Evolutionary conservation across 2,888 invertebrate species (phyloP), one percentile per base, ranked within the genome.

Genomic region (Synanthedon tipuliformis): DNA sequence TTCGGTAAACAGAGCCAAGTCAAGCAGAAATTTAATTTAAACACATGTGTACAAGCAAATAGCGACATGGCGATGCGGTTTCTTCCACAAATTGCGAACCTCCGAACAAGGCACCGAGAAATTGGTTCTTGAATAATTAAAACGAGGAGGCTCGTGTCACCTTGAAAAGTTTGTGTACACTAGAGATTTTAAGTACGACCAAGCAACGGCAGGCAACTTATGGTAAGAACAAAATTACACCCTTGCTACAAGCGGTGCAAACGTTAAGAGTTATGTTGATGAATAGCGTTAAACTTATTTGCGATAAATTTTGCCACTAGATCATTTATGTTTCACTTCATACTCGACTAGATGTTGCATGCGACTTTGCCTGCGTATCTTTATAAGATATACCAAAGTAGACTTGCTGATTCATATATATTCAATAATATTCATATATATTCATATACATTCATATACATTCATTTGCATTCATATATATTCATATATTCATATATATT

Each of bases 41-140:
- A 45, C 45, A 45, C 45, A 45, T 45, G 45, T 15, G 45, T 45
- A 45, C 45, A 13, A n/a, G 45, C 45, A 45, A 45, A 45, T 45
- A 45, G 45, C n/a, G 41, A 48, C 51, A 41, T 23, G 51, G 51
- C 40, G 50, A 53, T 51, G 50, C 34, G 53, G 51, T 53, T 53
- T 51, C 49, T 49, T 40, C 40, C 40, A 41, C 41, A 41, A 50
- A 16, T 40, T 40, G 27, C 48, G 18, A 50, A 45, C 52, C 50
- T 12, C 52, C 52, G 18, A 40, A 52, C 52, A 52, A 34, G 49
- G 49, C 52, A 5, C 52, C 23, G 45, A 49, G 52, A 52, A 52
- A 53, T 50, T 51, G 53, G 53, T 53, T 50, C 41, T 13, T 53
- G 53, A 53, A 53, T 53, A 53, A 53, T 53, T 53, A 53, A 53